Percentiles rank a stretch among this genome's conserved stretches.
These are phyloP conservation scores for Taxidea taxus DNA, from an alignment of 2,113 vertebrate genomes.

Conservation along the genomic window DNA sequence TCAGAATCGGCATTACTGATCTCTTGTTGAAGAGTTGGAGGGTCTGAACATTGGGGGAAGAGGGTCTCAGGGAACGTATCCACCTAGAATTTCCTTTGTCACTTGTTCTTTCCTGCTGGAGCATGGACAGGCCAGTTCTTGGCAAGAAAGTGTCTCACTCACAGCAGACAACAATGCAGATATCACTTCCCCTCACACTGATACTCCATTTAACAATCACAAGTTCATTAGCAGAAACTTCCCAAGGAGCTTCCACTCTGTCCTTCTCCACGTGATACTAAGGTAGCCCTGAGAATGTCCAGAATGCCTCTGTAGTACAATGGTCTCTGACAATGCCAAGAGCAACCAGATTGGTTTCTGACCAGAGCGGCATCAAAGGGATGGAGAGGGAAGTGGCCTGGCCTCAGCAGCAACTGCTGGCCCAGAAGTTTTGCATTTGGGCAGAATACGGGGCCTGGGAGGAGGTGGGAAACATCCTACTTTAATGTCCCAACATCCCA, in stretches of 20 bases:
- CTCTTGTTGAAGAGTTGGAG: background rate
- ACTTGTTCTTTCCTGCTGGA: background rate
- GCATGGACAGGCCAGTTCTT: background rate
- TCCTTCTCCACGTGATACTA: background rate
- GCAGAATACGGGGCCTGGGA: background rate
- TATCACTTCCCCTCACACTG: background rate
- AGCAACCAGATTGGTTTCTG: background rate
- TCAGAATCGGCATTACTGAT: background rate
- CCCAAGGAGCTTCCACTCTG: background rate
- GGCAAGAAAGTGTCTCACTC: background rate
- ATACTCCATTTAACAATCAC: background rate
- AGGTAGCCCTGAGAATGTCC: background rate
- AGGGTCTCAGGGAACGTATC: background rate
- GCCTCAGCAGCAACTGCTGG: background rate
- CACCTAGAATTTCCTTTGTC: background rate
- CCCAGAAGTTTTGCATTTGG: background rate
- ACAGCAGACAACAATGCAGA: background rate
- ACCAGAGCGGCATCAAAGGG: background rate
- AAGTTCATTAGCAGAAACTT: background rate
- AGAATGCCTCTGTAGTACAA: background rate
- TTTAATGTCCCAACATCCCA: slow-evolving; percentile 39
- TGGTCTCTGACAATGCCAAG: background rate
- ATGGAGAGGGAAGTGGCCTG: background rate
- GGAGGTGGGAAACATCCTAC: background rate
- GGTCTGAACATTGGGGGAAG: background rate